phyloP scores from a whole-genome alignment of 2,113 vertebrate species.

The Varanus komodoensis region DNA sequence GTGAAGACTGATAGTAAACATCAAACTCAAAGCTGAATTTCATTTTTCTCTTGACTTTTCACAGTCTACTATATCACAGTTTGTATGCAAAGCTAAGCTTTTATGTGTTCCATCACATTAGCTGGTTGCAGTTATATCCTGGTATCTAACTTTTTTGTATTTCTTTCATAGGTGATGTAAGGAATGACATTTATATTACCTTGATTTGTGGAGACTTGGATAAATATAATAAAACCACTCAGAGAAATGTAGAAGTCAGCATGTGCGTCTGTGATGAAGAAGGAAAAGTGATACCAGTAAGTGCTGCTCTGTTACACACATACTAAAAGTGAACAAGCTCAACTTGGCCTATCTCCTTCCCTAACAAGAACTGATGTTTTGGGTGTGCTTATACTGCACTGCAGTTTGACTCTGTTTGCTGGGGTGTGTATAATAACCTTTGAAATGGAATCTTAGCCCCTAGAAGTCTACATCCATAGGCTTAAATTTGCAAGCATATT shows the following conservation, averaged over 20 bases:
- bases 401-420: not conserved
- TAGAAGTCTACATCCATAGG: not conserved
- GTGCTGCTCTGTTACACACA: slow-evolving; percentile 25
- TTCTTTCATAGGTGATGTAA: slow-evolving; percentile 86
- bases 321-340: not conserved
- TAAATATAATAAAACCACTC: slow-evolving; percentile 97
- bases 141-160: slow-evolving; percentile 11
- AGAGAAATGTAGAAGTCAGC: slow-evolving; percentile 97
- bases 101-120: not conserved
- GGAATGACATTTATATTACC: slow-evolving; percentile 98
- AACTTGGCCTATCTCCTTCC: not conserved
- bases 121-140: not conserved
- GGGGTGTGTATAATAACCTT: not conserved
- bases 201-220: slow-evolving; percentile 93
- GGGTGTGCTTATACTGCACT: not conserved
- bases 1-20: not conserved
- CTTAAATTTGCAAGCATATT: not conserved
- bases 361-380: not conserved
- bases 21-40: not conserved
- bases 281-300: slow-evolving; percentile 91
- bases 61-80: not conserved
- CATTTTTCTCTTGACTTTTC: not conserved
- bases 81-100: not conserved
- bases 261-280: slow-evolving; percentile 96
- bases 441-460: not conserved